Conservation (phyloP, 2,113 vertebrate species). For the Herpetotheres cachinnans region DNA sequence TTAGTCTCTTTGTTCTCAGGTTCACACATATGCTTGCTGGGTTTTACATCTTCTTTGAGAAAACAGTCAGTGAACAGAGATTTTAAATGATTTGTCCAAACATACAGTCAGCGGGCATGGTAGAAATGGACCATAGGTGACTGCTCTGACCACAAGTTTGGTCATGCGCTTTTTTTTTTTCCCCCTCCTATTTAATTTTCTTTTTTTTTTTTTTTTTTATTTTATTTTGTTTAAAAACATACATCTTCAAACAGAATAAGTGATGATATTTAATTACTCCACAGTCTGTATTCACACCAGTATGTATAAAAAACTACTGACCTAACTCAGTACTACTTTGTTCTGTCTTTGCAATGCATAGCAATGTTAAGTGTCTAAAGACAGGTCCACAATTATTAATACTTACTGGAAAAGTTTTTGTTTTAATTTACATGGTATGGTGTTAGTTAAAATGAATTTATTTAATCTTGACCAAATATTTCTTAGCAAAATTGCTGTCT, state of each 20-base stretch:
- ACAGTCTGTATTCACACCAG: not conserved
- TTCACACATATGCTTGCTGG: not conserved
- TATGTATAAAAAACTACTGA: not conserved
- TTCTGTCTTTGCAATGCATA: not conserved
- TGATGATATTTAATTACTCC: not conserved
- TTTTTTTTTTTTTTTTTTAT: not conserved
- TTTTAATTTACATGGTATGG: not conserved
- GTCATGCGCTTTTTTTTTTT: too few relatives aligned
- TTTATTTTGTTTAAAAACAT: not conserved
- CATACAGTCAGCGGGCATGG: rapidly evolving
- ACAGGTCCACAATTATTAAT: not conserved
- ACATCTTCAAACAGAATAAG: not conserved
- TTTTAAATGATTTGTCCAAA: not conserved
- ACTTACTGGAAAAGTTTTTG: not conserved
- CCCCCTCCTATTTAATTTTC: too few relatives aligned
- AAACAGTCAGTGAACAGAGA: not conserved
- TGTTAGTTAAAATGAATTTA: not conserved
- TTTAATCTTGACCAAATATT: not conserved
- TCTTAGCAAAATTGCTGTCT: not conserved
- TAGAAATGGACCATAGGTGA: not conserved
- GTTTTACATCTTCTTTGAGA: not conserved
- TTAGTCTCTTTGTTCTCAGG: not conserved
- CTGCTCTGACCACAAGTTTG: not conserved
- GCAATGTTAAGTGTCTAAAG: not conserved
- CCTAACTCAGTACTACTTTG: not conserved